Evolutionary conservation across 2,113 vertebrate genomes (phyloP).

Genomic region (Pavo muticus): DNA sequence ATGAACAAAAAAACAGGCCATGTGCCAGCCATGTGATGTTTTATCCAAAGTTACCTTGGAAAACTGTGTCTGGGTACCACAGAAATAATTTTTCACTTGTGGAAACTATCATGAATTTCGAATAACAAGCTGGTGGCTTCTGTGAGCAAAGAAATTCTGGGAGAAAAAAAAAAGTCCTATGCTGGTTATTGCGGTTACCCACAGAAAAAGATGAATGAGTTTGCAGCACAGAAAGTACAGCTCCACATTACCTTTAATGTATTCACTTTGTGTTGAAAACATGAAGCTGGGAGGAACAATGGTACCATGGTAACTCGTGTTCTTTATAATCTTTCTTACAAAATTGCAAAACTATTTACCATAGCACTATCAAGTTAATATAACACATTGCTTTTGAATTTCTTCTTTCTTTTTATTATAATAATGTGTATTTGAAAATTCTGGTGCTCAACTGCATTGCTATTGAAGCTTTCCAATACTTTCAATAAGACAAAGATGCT

Average conservation of each 20-base stretch:
- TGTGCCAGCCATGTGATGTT: not conserved
- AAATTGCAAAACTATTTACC: constrained; percentile 40
- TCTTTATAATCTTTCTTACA: constrained; percentile 35
- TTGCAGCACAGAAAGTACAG: not conserved
- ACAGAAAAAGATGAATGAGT: constrained; percentile 1
- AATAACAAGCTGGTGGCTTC: constrained; percentile 7
- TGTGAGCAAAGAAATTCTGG: not conserved
- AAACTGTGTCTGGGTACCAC: not conserved
- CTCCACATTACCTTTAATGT: not conserved
- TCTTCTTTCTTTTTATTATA: constrained; percentile 8
- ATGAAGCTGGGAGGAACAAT: constrained; percentile 34
- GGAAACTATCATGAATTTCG: not conserved
- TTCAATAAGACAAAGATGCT: constrained; percentile 1
- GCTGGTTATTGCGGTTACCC: constrained; percentile 1
- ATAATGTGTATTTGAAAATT: constrained; percentile 17
- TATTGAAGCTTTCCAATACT: not conserved
- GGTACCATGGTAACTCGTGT: constrained; percentile 50
- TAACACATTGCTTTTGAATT: constrained; percentile 2
- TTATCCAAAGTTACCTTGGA: not conserved
- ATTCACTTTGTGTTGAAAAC: constrained; percentile 30
- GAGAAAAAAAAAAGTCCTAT: not conserved
- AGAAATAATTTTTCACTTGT: not conserved
- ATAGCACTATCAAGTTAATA: constrained; percentile 36
- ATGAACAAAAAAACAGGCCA: not conserved
- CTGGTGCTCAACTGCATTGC: not conserved